Percentiles rank a stretch among this genome's conserved stretches.
Conservation (phyloP, 2,888 invertebrate genomes). For the Drosophila acutilabella region DNA sequence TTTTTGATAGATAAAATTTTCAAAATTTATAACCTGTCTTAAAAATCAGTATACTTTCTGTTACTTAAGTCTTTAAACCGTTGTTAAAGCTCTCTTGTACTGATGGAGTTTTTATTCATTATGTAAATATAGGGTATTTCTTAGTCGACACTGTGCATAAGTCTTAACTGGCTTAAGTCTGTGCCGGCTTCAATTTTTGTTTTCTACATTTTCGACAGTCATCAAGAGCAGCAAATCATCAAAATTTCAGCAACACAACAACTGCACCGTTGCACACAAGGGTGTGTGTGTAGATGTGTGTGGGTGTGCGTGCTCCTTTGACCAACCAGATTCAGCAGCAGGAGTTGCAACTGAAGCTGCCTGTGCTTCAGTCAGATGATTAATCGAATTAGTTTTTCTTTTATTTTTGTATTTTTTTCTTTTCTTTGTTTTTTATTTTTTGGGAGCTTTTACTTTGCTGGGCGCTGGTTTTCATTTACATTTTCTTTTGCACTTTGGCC, state of each 20-base stretch:
- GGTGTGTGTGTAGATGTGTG: slow-evolving; percentile 33
- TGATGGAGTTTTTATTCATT: no score
- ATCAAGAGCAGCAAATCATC: slow-evolving; percentile 50
- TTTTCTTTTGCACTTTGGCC: slow-evolving; percentile 76
- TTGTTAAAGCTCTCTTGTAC: no score
- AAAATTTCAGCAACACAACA: slow-evolving; percentile 52
- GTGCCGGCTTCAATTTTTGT: slow-evolving; percentile 3
- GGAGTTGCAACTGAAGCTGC: slow-evolving; percentile 11
- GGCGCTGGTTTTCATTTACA: slow-evolving; percentile 73
- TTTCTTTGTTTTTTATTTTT: slow-evolving; percentile 6
- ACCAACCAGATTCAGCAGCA: slow-evolving; percentile 50
- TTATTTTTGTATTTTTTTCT: slow-evolving; percentile 43
- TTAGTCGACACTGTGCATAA: neutral
- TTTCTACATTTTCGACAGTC: slow-evolving; percentile 42
- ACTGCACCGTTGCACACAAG: slow-evolving; percentile 48
- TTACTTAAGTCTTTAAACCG: no score
- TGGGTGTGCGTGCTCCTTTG: slow-evolving; percentile 39
- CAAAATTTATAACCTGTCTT: no score
- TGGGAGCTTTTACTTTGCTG: slow-evolving; percentile 55
- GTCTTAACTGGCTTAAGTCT: neutral
- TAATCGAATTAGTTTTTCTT: slow-evolving; percentile 77
- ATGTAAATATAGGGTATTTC: slow-evolving; percentile 27
- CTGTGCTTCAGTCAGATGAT: slow-evolving; percentile 64
- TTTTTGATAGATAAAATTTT: no score
- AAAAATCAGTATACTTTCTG: no score